Evolutionary conservation across 2,113 vertebrate species (phyloP).

Genomic region (Formicarius rufipectus): DNA sequence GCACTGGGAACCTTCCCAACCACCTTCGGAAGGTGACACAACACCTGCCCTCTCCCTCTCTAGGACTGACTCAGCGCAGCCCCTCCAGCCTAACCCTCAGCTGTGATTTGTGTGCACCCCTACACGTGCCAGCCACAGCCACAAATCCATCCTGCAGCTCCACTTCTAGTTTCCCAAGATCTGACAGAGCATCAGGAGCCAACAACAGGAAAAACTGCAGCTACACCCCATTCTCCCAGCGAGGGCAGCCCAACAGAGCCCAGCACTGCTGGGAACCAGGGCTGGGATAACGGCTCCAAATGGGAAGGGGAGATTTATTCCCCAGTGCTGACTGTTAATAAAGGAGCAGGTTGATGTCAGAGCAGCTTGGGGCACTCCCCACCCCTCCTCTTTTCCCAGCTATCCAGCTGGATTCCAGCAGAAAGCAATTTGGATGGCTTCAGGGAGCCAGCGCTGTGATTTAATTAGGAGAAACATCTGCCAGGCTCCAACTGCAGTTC

Average conservation of each 20-base stretch:
- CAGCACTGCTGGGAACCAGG: background rate
- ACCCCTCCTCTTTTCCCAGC: background rate
- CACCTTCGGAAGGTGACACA: background rate
- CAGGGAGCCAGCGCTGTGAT: background rate
- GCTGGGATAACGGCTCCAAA: background rate
- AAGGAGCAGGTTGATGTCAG: background rate
- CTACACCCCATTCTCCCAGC: background rate
- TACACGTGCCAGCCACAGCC: rapidly evolving
- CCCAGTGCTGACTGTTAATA: background rate
- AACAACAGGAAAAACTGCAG: background rate
- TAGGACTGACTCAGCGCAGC: rapidly evolving
- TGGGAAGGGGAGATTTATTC: background rate
- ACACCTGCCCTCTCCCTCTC: background rate
- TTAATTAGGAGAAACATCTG: constrained; percentile 37
- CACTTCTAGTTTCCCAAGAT: rapidly evolving
- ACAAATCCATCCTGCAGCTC: background rate
- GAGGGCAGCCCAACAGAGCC: background rate
- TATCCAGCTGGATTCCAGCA: constrained; percentile 13
- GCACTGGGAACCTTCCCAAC: rapidly evolving
- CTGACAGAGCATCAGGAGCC: background rate
- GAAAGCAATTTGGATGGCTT: constrained; percentile 12
- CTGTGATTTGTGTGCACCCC: background rate
- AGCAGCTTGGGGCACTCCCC: rapidly evolving
- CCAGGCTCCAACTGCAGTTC: background rate
- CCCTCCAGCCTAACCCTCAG: background rate